phyloP scores from a whole-genome alignment of 2,888 invertebrate species.

The Eretmocerus hayati region DNA sequence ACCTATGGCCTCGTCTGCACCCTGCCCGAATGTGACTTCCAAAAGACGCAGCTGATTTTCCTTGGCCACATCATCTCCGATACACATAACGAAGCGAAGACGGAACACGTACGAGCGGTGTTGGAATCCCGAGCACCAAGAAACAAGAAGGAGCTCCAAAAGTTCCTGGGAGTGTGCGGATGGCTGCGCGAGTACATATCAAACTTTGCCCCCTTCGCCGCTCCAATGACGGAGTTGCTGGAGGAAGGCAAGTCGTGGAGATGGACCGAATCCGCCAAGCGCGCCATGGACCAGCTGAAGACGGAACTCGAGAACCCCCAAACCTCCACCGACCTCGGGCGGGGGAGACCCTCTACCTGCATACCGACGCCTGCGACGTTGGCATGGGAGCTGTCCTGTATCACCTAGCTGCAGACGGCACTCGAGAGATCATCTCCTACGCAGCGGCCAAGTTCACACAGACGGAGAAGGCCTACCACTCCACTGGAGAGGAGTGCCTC shows the following conservation, averaged over 20 bases:
- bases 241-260: not conserved
- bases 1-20: not conserved
- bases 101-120: conserved; percentile 4
- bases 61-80: conserved; percentile 3
- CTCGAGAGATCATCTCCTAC: conserved; percentile 2
- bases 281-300: not conserved
- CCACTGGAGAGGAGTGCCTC: conserved; percentile 18
- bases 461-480: conserved; percentile 13
- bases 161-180: conserved; percentile 8
- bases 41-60: not conserved
- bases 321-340: conserved; percentile 1
- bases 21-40: conserved; percentile 7
- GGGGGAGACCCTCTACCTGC: not conserved
- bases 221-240: conserved; percentile 6
- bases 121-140: not conserved
- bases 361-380: conserved; percentile 11
- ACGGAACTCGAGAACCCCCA: not conserved
- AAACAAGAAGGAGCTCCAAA: conserved; percentile 3
- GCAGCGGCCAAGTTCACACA: conserved; percentile 19
- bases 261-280: not conserved
- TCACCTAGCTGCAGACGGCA: conserved; percentile 1
- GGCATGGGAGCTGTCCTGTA: conserved; percentile 17
- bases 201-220: not conserved
- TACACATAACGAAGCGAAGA: conserved; percentile 1
- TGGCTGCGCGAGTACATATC: conserved; percentile 15